Percentiles rank a stretch among this genome's conserved stretches.
Evolutionary conservation across 1,140 invertebrate genomes (phyloP).

Genomic region (Gonioctena quinquepunctata): DNA sequence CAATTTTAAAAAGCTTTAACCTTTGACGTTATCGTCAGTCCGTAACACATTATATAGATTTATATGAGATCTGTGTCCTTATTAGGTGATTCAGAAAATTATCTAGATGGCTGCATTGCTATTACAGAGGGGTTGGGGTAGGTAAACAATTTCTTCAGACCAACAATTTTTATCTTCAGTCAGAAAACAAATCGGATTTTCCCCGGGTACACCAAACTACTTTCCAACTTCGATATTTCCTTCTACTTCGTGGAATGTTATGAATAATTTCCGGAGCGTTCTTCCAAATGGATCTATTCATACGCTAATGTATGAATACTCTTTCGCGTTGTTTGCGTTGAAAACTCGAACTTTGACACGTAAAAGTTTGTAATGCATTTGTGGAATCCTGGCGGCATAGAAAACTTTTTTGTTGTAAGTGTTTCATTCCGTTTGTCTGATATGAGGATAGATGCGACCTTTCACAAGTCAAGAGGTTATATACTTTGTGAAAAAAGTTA

Average conservation of each 20-base stretch:
- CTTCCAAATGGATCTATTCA: constrained; percentile 15
- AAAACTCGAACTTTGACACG: constrained; percentile 10
- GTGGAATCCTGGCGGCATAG: not conserved
- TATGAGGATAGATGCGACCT: not conserved
- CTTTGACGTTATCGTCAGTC: too few relatives aligned
- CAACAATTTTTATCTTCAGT: too few relatives aligned
- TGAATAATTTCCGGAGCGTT: constrained; percentile 13
- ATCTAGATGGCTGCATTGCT: too few relatives aligned
- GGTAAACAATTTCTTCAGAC: too few relatives aligned
- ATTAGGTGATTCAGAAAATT: too few relatives aligned
- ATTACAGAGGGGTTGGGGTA: too few relatives aligned
- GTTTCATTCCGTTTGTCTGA: not conserved
- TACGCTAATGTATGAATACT: constrained; percentile 20
- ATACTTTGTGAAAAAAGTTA: too few relatives aligned
- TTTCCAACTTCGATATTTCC: not conserved
- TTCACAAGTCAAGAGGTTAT: not conserved
- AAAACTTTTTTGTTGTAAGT: not conserved
- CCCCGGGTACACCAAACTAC: not conserved
- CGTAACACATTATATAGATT: too few relatives aligned
- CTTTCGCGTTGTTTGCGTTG: constrained; percentile 4
- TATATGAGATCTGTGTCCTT: too few relatives aligned
- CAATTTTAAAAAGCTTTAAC: too few relatives aligned
- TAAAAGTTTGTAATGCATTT: constrained; percentile 8
- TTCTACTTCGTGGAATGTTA: constrained; percentile 1
- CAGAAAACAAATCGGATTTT: not conserved